Evolutionary conservation across 30 jellyfish, hydroid and myxozoan species (phyloP).

Genomic region (Aurelia aurita complex sp. Pacific): DNA sequence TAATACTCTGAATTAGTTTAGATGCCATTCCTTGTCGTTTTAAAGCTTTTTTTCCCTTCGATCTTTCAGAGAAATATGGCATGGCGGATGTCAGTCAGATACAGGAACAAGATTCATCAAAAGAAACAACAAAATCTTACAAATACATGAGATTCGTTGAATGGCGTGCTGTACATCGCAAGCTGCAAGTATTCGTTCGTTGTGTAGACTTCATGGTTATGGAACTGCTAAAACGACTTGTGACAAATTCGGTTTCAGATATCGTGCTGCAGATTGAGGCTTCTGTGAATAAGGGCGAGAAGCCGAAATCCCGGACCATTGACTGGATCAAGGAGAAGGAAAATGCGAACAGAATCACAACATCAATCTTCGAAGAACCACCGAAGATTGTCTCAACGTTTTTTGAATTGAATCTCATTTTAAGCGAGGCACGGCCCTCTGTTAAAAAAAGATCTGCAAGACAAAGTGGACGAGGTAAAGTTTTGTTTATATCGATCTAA

Average conservation of each 20-base stretch:
- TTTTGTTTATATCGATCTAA: no score
- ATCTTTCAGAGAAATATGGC: slow-evolving; percentile 68
- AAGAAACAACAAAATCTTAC: slow-evolving; percentile 28
- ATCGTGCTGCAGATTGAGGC: slow-evolving; percentile 55
- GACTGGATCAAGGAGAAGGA: slow-evolving; percentile 32
- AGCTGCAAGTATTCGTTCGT: slow-evolving; percentile 61
- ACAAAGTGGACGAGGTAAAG: no score
- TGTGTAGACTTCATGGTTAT: slow-evolving; percentile 67
- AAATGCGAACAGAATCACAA: not conserved
- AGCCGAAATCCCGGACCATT: slow-evolving; percentile 35
- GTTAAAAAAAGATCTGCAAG: slow-evolving; percentile 16
- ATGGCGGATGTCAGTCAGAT: slow-evolving; percentile 21
- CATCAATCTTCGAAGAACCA: slow-evolving; percentile 3
- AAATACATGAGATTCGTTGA: slow-evolving; percentile 57
- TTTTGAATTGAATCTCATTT: slow-evolving; percentile 31
- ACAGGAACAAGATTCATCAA: slow-evolving; percentile 6
- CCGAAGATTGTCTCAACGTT: slow-evolving; percentile 33
- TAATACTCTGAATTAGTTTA: no score
- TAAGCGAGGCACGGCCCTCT: slow-evolving; percentile 9
- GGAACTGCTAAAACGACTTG: slow-evolving; percentile 68
- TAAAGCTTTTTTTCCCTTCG: not conserved
- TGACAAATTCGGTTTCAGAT: slow-evolving; percentile 44
- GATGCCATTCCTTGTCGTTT: no score
- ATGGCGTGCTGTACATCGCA: slow-evolving; percentile 52
- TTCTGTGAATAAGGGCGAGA: slow-evolving; percentile 28